These are phyloP conservation scores for Malacosoma neustria DNA, from an alignment of 2,888 invertebrate species.

Conservation along the genomic window DNA sequence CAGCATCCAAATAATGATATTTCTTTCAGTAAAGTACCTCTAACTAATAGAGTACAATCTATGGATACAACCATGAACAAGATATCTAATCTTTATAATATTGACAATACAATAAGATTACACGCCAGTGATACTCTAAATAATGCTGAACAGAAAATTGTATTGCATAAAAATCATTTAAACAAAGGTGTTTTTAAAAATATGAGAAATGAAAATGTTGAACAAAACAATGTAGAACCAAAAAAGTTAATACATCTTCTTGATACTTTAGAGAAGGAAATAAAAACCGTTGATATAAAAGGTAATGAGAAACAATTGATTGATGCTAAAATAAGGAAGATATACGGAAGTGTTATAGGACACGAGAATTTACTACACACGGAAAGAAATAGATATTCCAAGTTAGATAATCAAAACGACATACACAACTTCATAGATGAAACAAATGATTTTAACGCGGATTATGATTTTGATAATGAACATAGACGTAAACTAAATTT, in stretches of 20 bases:
- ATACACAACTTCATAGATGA: not conserved
- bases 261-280: slow-evolving; percentile 43
- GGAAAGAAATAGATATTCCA: not conserved
- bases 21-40: too few relatives aligned
- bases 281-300: slow-evolving; percentile 34
- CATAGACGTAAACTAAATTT: slow-evolving; percentile 3
- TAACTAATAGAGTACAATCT: not conserved
- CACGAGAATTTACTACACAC: not conserved
- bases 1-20: not conserved
- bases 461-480: slow-evolving; percentile 3
- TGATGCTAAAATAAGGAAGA: slow-evolving; percentile 45
- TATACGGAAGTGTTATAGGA: slow-evolving; percentile 36
- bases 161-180: slow-evolving; percentile 19
- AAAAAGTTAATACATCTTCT: slow-evolving; percentile 38
- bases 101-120: not conserved
- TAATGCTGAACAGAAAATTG: slow-evolving; percentile 22
- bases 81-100: not conserved
- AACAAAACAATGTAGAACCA: slow-evolving; percentile 20
- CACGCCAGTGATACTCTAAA: slow-evolving; percentile 15
- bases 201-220: slow-evolving; percentile 5
- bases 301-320: slow-evolving; percentile 37
- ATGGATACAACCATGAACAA: not conserved
- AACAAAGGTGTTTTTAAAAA: slow-evolving; percentile 7
- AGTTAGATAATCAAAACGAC: not conserved
- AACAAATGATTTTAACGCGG: slow-evolving; percentile 9